Percentiles rank a stretch among this genome's conserved stretches.
Conservation (phyloP, 2,888 invertebrate species). For the Protonemura montana region DNA sequence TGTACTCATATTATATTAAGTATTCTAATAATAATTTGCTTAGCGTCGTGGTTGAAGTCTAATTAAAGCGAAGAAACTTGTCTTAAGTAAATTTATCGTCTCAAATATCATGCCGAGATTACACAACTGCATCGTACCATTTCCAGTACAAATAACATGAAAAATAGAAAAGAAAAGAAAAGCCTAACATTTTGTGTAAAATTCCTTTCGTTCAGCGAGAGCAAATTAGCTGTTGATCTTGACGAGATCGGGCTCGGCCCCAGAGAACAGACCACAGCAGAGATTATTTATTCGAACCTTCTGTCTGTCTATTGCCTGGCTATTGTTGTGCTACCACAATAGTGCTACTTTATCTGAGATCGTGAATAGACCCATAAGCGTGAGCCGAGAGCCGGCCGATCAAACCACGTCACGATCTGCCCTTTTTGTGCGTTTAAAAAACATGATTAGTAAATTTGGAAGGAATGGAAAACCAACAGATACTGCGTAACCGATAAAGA, state of each 20-base stretch:
- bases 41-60: not conserved
- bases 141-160: not conserved
- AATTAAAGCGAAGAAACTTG: conserved; percentile 1
- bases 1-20: conserved; percentile 9
- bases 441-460: conserved; percentile 3
- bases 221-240: conserved; percentile 12
- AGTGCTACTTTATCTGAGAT: not conserved
- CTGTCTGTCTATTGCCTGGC: not conserved
- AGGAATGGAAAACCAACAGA: not conserved
- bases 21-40: conserved; percentile 12
- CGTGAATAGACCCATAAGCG: not conserved
- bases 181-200: not conserved
- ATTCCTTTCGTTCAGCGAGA: not conserved
- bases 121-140: not conserved
- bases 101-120: not conserved
- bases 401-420: not conserved
- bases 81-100: conserved; percentile 4
- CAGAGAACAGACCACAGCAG: not conserved
- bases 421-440: not conserved
- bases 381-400: not conserved
- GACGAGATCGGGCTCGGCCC: not conserved
- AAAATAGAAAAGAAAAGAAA: not conserved
- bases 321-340: conserved; percentile 7
- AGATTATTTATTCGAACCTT: conserved; percentile 12
- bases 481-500: conserved; percentile 3